A percentile compares a stretch with the other conserved stretches of the same genome.
Conservation (phyloP, 2,888 invertebrate species). For the Drosophila paracracens region DNA sequence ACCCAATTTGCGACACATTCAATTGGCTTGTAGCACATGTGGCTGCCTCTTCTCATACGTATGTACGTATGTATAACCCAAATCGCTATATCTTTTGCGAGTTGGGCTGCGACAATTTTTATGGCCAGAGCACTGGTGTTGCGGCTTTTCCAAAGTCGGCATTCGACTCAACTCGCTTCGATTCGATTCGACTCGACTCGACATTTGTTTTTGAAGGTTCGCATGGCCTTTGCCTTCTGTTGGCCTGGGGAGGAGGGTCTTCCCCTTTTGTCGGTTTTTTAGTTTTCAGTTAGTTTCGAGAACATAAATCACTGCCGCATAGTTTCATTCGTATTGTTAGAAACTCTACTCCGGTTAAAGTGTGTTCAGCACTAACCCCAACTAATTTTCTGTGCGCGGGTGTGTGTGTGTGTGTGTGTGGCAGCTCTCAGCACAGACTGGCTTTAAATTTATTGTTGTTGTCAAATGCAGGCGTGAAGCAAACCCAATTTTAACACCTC, state of each 20-base stretch:
- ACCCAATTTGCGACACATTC: conserved; percentile 77
- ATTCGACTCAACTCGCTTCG: conserved; percentile 5
- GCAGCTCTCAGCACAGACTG: conserved; percentile 54
- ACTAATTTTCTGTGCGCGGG: conserved; percentile 46
- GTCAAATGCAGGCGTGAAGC: conserved; percentile 65
- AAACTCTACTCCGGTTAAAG: conserved; percentile 29
- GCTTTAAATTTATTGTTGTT: conserved; percentile 67
- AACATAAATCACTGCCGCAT: conserved; percentile 66
- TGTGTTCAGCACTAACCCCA: conserved; percentile 25
- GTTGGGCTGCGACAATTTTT: conserved; percentile 48
- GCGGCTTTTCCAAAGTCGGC: conserved; percentile 50
- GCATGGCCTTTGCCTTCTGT: conserved; percentile 53
- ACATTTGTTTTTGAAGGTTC: conserved; percentile 73
- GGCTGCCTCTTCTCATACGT: conserved; percentile 26
- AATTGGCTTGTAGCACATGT: conserved; percentile 67
- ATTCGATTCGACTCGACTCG: conserved; percentile 24
- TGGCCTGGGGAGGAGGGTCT: neutral
- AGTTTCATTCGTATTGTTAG: conserved; percentile 8
- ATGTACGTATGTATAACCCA: conserved; percentile 16
- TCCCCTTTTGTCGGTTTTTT: conserved; percentile 15
- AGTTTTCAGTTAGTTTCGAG: conserved; percentile 48
- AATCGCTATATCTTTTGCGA: conserved; percentile 44
- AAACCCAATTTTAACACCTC: conserved; percentile 24
- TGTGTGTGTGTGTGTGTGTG: conserved; percentile 14
- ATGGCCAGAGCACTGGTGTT: conserved; percentile 54